Conservation (phyloP, 2,113 vertebrate species). For the Myotis davidii region DNA sequence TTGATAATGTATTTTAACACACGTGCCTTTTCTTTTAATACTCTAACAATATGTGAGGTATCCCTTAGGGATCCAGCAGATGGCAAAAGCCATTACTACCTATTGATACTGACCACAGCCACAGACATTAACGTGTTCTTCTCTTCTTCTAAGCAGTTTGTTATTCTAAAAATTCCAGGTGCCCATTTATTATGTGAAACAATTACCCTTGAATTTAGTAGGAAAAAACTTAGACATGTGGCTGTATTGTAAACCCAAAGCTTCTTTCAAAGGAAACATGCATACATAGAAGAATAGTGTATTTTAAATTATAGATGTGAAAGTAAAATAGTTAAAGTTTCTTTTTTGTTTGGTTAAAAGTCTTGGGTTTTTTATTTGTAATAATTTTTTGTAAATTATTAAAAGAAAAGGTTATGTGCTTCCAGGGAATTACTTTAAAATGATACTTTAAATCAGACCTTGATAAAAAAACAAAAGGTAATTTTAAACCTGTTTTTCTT, state of each 20-base stretch:
- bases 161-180: constrained; percentile 34
- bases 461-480: not conserved
- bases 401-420: constrained; percentile 13
- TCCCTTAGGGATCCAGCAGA: not conserved
- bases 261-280: not conserved
- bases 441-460: not conserved
- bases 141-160: constrained; percentile 1
- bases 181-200: constrained; percentile 9
- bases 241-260: not conserved
- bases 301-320: constrained; percentile 1
- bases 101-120: not conserved
- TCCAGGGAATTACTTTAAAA: constrained; percentile 42
- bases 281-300: not conserved
- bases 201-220: not conserved
- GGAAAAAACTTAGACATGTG: not conserved
- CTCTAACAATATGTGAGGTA: constrained; percentile 12
- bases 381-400: not conserved
- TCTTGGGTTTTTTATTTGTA: not conserved
- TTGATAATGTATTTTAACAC: constrained; percentile 4
- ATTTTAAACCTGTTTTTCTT: not conserved
- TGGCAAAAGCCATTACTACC: not conserved
- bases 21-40: not conserved
- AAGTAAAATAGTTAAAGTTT: not conserved
- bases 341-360: not conserved
- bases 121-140: not conserved